Conservation (phyloP, 1,140 invertebrate genomes). For the Atta texana region DNA sequence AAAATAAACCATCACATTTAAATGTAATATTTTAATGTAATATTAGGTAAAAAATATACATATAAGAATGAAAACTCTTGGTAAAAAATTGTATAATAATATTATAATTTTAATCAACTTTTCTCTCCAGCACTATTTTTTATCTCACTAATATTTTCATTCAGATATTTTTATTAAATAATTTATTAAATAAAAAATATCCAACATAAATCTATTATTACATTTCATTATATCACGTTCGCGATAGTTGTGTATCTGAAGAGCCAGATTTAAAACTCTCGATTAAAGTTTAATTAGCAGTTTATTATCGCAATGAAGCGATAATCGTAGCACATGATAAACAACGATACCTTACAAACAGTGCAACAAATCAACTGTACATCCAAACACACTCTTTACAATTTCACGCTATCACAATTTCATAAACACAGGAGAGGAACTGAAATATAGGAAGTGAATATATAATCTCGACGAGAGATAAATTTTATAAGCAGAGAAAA, state of each 20-base stretch:
- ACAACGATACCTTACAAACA: background rate
- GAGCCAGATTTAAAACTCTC: background rate
- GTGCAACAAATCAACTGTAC: background rate
- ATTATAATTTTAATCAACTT: conserved; percentile 12
- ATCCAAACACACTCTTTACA: background rate
- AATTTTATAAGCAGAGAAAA: background rate
- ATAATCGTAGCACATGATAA: background rate
- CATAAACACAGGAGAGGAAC: background rate
- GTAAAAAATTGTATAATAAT: background rate
- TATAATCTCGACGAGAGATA: background rate
- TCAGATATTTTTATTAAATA: background rate
- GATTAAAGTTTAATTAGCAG: background rate
- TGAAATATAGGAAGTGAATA: background rate
- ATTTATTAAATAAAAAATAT: background rate
- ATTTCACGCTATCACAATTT: background rate
- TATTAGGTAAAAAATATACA: background rate
- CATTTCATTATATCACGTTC: background rate
- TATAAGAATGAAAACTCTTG: background rate
- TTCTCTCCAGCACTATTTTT: background rate
- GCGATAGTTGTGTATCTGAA: conserved; percentile 3
- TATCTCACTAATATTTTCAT: background rate
- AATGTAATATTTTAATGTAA: background rate
- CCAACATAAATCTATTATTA: background rate
- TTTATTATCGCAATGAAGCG: background rate
- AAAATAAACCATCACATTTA: background rate